A percentile compares a stretch with the other conserved stretches of the same genome.
These are phyloP conservation scores for Corythoichthys haematopterus DNA, from an alignment of 2,113 vertebrate genomes.

Conservation along the genomic window DNA sequence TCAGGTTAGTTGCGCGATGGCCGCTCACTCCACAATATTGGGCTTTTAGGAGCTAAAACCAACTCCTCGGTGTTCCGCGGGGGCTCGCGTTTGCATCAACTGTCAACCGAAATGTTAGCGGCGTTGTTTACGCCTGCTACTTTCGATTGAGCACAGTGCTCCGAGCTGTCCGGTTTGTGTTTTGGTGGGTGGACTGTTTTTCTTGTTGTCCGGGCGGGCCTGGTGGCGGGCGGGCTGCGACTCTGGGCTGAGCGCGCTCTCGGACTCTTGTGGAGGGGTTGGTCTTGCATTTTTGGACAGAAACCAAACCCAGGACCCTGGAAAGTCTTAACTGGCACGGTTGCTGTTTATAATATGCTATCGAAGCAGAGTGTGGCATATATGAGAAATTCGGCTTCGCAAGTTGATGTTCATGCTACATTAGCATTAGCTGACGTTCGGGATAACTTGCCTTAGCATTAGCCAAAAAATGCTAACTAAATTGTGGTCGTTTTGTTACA, in stretches of 20 bases:
- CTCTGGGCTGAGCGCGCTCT: constrained; percentile 59
- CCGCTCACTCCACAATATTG: constrained; percentile 66
- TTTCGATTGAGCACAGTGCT: neutral
- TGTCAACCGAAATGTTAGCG: constrained; percentile 58
- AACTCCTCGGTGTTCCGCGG: constrained; percentile 20
- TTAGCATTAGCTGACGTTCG: constrained; percentile 53
- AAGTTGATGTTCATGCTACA: constrained; percentile 43
- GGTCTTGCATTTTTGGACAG: constrained; percentile 10
- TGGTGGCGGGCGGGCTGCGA: constrained; percentile 61
- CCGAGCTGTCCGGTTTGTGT: constrained; percentile 32
- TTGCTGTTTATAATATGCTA: neutral
- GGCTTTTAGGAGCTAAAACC: constrained; percentile 52
- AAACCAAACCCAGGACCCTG: neutral
- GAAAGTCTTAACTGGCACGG: neutral
- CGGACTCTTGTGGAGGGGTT: constrained; percentile 25
- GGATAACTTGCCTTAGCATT: constrained; percentile 41
- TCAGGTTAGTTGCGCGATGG: constrained; percentile 78
- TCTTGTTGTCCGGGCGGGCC: constrained; percentile 66
- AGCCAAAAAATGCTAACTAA: constrained; percentile 27
- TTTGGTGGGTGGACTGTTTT: constrained; percentile 50
- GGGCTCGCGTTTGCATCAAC: constrained; percentile 2
- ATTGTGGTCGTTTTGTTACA: neutral
- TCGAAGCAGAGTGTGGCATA: neutral
- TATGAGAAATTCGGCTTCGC: constrained; percentile 21
- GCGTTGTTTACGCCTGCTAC: constrained; percentile 19